Evolutionary conservation across 1,140 invertebrate genomes (phyloP).

Genomic region (Asbolus verrucosus): DNA sequence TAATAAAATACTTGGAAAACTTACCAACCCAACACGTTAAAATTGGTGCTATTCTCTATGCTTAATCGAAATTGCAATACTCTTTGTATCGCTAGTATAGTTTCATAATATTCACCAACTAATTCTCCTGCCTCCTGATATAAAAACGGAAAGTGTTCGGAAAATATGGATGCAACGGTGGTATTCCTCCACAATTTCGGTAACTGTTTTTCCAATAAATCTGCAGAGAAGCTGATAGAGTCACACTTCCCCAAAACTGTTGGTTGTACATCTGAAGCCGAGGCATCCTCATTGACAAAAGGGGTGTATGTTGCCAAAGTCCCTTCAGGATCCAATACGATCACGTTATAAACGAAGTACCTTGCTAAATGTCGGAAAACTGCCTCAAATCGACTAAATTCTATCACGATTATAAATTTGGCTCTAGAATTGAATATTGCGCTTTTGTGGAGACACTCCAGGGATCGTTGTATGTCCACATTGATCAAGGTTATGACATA

Average conservation of each 20-base stretch:
- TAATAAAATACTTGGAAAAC: not conserved
- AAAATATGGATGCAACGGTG: not conserved
- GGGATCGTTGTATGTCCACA: not conserved
- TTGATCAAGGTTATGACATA: not conserved
- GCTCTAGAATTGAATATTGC: not conserved
- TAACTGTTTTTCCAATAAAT: not conserved
- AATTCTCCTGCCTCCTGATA: not conserved
- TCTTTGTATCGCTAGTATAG: not conserved
- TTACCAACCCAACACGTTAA: not conserved
- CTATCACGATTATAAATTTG: slow-evolving; percentile 4
- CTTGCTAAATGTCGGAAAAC: not conserved
- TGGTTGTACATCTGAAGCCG: not conserved
- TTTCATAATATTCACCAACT: not conserved
- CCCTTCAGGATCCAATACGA: not conserved
- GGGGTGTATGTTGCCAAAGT: not conserved
- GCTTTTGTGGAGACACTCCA: not conserved
- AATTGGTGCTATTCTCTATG: not conserved
- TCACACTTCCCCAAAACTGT: not conserved
- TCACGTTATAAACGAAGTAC: not conserved
- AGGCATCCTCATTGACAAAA: not conserved
- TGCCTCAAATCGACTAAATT: not conserved
- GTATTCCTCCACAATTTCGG: slow-evolving; percentile 1
- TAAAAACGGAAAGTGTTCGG: slow-evolving; percentile 5
- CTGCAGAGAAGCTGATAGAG: too few relatives aligned
- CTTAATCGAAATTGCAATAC: not conserved